These are phyloP conservation scores for Pharmacophagus antenor DNA, from an alignment of 2,888 invertebrate species.

Conservation along the genomic window DNA sequence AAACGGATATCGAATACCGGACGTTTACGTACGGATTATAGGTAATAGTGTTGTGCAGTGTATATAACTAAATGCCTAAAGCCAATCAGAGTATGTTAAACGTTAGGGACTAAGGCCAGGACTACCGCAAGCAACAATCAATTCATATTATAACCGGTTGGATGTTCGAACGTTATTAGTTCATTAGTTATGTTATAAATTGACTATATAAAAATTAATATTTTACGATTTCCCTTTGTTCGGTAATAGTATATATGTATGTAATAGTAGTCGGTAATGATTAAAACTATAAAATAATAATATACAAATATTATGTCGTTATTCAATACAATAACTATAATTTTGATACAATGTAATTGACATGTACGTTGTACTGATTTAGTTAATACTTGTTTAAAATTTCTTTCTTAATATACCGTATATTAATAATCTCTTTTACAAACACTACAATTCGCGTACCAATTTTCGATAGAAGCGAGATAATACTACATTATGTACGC, in stretches of 20 bases:
- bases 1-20: conserved; percentile 5
- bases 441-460: neutral
- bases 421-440: neutral
- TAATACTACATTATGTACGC: conserved; percentile 4
- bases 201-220: neutral
- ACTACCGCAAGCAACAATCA: conserved; percentile 2
- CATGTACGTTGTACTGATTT: too few species aligned
- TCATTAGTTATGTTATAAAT: neutral
- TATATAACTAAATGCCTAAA: conserved; percentile 8
- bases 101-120: neutral
- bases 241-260: too few species aligned
- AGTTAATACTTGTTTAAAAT: too few species aligned
- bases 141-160: neutral
- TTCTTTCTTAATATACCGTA: neutral
- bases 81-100: conserved; percentile 6
- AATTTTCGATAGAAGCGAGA: neutral
- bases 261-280: too few species aligned
- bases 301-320: too few species aligned
- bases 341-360: too few species aligned
- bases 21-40: conserved; percentile 7
- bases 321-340: too few species aligned
- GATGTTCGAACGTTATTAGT: neutral
- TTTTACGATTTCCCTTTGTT: too few species aligned
- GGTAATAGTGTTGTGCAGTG: conserved; percentile 10
- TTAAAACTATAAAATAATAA: too few species aligned